Conservation (phyloP, 2,888 invertebrate genomes). For the Dasysyrphus albostriatus region DNA sequence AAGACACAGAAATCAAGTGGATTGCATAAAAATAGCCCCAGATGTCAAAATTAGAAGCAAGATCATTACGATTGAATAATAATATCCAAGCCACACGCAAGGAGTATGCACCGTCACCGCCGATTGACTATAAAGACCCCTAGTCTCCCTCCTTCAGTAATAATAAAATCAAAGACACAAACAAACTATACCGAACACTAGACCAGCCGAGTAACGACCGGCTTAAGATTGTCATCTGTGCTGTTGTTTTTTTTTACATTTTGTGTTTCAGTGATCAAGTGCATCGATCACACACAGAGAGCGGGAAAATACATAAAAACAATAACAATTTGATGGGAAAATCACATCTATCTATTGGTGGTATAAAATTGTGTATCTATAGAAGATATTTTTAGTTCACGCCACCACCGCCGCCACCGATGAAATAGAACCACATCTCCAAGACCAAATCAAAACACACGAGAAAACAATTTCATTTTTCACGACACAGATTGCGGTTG, state of each 20-base stretch:
- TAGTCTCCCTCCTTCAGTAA: background rate
- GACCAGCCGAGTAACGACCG: background rate
- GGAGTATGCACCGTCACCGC: conserved; percentile 6
- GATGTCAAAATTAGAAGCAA: conserved; percentile 70
- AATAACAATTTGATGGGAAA: conserved; percentile 63
- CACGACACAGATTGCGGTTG: conserved; percentile 47
- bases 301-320: conserved; percentile 10
- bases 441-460: conserved; percentile 8
- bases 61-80: conserved; percentile 72
- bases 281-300: conserved; percentile 68
- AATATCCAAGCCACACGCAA: conserved; percentile 56
- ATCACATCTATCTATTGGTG: conserved; percentile 31
- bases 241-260: no score
- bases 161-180: conserved; percentile 2
- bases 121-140: background rate
- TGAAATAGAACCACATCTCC: conserved; percentile 10
- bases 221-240: conserved; percentile 43
- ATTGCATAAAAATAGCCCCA: conserved; percentile 71
- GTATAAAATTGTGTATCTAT: conserved; percentile 1
- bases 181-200: background rate
- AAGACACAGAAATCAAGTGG: conserved; percentile 27
- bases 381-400: conserved; percentile 33
- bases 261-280: conserved; percentile 59
- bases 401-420: no score
- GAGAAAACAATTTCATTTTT: conserved; percentile 57